Conservation (phyloP, 2,113 vertebrate species). For the Hippocampus barbouri region DNA sequence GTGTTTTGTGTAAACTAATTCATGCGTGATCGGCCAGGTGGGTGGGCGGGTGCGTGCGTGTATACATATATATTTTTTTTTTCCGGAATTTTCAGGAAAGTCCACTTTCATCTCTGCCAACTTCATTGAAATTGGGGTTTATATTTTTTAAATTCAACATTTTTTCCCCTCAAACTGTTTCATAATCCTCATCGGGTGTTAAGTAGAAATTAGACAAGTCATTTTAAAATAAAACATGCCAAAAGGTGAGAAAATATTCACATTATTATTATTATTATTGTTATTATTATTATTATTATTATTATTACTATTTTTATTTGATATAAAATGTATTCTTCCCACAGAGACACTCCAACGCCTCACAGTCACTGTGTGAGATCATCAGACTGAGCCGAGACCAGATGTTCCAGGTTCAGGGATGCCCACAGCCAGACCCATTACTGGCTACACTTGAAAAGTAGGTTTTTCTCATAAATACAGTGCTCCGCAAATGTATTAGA, state of each 20-base stretch:
- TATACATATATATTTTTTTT: too few species aligned
- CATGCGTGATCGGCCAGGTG: too few species aligned
- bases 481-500: background rate
- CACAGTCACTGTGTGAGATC: slow-evolving; percentile 98
- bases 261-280: background rate
- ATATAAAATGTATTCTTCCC: slow-evolving; percentile 4
- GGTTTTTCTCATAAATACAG: slow-evolving; percentile 1
- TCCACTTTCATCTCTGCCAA: too few species aligned
- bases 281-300: background rate
- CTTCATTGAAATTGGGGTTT: too few species aligned
- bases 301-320: background rate
- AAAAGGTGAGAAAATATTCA: background rate
- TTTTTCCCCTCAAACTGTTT: too few species aligned
- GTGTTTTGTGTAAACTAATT: too few species aligned
- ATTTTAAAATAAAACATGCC: background rate
- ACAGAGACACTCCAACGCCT: slow-evolving; percentile 96
- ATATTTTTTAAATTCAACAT: too few species aligned
- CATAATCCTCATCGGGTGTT: background rate
- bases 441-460: slow-evolving; percentile 97
- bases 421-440: slow-evolving; percentile 90
- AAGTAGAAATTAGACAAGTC: background rate
- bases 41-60: too few species aligned
- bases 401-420: slow-evolving; percentile 96
- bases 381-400: slow-evolving; percentile 98
- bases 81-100: too few species aligned